These are phyloP conservation scores for Stenurella melanura DNA, from an alignment of 2,888 invertebrate genomes.

Conservation along the genomic window DNA sequence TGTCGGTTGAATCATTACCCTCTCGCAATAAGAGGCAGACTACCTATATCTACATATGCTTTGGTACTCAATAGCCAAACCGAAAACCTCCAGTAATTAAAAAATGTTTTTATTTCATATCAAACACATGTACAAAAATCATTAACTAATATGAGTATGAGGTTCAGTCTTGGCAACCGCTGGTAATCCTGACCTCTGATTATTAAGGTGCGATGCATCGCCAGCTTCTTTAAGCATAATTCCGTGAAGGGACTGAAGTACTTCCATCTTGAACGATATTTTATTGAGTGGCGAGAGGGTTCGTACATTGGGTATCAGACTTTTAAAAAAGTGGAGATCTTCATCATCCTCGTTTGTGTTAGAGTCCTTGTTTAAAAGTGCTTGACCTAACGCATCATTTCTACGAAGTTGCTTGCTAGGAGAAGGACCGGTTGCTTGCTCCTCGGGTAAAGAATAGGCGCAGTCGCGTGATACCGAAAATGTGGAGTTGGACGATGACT, in stretches of 20 bases:
- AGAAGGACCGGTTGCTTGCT: neutral
- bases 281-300: neutral
- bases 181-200: neutral
- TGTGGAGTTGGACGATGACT: neutral
- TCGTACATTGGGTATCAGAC: neutral
- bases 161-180: neutral
- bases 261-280: neutral
- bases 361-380: neutral
- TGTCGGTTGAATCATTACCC: too few relatives aligned
- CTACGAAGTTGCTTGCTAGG: neutral
- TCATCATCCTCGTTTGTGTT: neutral
- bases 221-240: neutral
- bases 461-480: neutral
- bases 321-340: neutral
- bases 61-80: too few relatives aligned
- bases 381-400: neutral
- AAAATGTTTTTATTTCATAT: neutral
- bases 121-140: neutral
- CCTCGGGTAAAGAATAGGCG: neutral
- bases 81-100: neutral
- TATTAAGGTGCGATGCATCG: neutral
- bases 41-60: too few relatives aligned
- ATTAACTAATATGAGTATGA: neutral
- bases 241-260: neutral
- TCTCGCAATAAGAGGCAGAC: too few relatives aligned